phyloP scores from a whole-genome alignment of 2,113 vertebrate genomes.

The Pao palembangensis region DNA sequence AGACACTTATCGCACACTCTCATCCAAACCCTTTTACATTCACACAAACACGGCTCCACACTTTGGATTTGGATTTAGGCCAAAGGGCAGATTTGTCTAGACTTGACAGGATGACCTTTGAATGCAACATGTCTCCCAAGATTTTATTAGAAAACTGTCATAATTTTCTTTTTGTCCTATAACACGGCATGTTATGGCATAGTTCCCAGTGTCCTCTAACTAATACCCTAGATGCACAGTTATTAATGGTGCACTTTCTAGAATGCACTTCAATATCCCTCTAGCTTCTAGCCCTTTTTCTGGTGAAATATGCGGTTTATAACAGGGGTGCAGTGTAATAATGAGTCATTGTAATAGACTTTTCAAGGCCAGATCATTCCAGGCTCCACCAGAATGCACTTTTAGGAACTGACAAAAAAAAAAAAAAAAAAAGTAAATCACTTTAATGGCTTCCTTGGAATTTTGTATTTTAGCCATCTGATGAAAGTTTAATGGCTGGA shows the following conservation, averaged over 20 bases:
- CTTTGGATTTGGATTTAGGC: too few species aligned
- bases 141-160: conserved; percentile 22
- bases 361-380: background rate
- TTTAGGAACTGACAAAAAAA: background rate
- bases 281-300: conserved; percentile 11
- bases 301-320: conserved; percentile 1
- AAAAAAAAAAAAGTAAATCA: too few species aligned
- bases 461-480: too few species aligned
- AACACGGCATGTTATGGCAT: conserved; percentile 23
- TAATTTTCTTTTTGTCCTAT: conserved; percentile 18
- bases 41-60: too few species aligned
- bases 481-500: too few species aligned
- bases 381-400: background rate
- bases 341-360: background rate
- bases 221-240: conserved; percentile 27
- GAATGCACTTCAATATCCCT: conserved; percentile 14
- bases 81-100: background rate
- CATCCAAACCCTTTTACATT: conserved; percentile 11
- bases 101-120: background rate
- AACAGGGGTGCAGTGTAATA: conserved; percentile 11
- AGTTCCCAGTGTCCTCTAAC: conserved; percentile 29
- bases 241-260: conserved; percentile 19
- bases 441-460: too few species aligned
- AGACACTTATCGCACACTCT: conserved; percentile 4
- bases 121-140: background rate